phyloP scores from a whole-genome alignment of 2,797 vertebrate genomes.

The Euthynnus affinis region DNA sequence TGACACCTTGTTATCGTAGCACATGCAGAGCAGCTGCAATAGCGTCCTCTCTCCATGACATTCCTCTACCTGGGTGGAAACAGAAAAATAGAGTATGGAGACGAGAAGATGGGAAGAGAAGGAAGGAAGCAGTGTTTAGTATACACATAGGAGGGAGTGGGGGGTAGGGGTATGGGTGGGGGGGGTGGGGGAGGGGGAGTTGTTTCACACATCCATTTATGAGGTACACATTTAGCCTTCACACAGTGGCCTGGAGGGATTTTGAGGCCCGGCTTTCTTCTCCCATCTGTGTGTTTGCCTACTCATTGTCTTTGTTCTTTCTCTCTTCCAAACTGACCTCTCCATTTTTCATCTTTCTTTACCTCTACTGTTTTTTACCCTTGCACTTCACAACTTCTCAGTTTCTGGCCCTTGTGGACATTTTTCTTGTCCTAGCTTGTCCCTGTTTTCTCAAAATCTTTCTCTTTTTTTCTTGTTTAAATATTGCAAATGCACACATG shows the following conservation, averaged over 20 bases:
- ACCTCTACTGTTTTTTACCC: not conserved
- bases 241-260: slow-evolving; percentile 57
- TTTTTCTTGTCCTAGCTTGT: not conserved
- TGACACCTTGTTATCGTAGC: slow-evolving; percentile 74
- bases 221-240: slow-evolving; percentile 62
- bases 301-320: slow-evolving; percentile 38
- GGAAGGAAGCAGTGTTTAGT: slow-evolving; percentile 23
- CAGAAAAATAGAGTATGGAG: slow-evolving; percentile 24
- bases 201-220: slow-evolving; percentile 55
- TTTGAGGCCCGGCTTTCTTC: slow-evolving; percentile 45
- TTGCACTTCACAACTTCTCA: not conserved
- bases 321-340: slow-evolving; percentile 24
- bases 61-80: slow-evolving; percentile 46
- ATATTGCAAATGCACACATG: not conserved
- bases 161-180: no score
- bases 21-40: slow-evolving; percentile 62
- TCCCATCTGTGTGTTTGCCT: slow-evolving; percentile 36
- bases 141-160: slow-evolving; percentile 6
- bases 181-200: no score
- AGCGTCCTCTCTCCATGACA: slow-evolving; percentile 62
- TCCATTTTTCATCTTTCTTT: slow-evolving; percentile 26
- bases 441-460: not conserved
- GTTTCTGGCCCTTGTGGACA: slow-evolving; percentile 18
- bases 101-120: slow-evolving; percentile 30
- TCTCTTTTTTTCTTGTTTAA: not conserved